A percentile compares a stretch with the other conserved stretches of the same genome.
Evolutionary conservation across 2,888 invertebrate genomes (phyloP).

Genomic region (Ernsta delagoae): DNA sequence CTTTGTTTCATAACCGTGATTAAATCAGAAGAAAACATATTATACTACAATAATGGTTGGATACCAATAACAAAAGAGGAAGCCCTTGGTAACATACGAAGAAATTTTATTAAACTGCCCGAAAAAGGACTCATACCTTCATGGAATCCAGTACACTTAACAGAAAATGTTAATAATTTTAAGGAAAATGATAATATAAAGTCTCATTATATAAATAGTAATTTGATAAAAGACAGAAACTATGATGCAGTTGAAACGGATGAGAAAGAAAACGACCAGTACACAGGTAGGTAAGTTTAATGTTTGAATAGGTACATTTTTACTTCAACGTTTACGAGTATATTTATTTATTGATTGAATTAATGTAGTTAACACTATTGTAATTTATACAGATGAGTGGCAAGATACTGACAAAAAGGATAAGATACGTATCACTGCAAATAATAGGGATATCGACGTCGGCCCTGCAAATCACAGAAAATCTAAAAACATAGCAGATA

Average conservation of each 20-base stretch:
- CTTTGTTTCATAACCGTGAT: background rate
- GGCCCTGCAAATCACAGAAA: too few relatives aligned
- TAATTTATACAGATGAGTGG: too few relatives aligned
- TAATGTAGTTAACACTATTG: too few relatives aligned
- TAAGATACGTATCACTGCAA: too few relatives aligned
- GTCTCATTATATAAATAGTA: constrained; percentile 11
- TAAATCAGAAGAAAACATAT: constrained; percentile 12
- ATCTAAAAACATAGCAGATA: too few relatives aligned
- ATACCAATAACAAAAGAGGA: constrained; percentile 45
- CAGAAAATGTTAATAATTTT: background rate
- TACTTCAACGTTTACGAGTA: background rate
- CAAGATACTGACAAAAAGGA: too few relatives aligned
- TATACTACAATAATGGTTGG: constrained; percentile 45
- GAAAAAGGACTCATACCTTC: constrained; percentile 29
- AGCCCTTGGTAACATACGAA: constrained; percentile 39
- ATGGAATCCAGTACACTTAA: constrained; percentile 26
- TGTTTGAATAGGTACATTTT: background rate
- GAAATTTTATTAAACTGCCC: constrained; percentile 40
- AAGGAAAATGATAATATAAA: background rate
- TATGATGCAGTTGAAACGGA: background rate
- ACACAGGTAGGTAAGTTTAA: background rate
- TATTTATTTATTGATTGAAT: too few relatives aligned
- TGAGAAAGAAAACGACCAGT: background rate
- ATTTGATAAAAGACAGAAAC: constrained; percentile 1
- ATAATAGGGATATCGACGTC: too few relatives aligned